Base-by-base conservation (phyloP, 2,797 vertebrate genomes). In the Sebastes hopkinsi region DNA sequence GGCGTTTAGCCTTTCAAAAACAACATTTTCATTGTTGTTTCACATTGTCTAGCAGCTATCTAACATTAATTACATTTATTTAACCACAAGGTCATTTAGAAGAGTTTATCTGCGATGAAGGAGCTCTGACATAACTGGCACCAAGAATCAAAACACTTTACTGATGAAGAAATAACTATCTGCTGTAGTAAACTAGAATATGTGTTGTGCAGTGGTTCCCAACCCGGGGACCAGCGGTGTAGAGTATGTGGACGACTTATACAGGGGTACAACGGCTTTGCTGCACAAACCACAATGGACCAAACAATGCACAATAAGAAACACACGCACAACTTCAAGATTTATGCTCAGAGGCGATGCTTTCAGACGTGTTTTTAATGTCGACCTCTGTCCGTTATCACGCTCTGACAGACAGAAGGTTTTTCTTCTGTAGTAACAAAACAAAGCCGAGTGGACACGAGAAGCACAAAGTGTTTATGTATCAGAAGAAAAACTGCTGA, bases 221-320 rank as follows among this genome's bases (percentile, higher is more conserved):
- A 14, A 42, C 38, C 5, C 34, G 10, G 34, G 34, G 10, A 16
- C 38, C 38, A 42, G 13, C 13, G 6, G 2, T 1, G 38, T 16
- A 16, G 38, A 38, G 6, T 46, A 10, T 14, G 4, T 22, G 23
- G 3, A 20, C 10, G 23, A 18, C 67, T 65, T 59, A 3, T 11
- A n/a, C n/a, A n/a, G n/a, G n/a, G n/a, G n/a, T n/a, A n/a, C 34
- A 14, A 18, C 8, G 13, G 36, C 58, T 29, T 27, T 4, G 1
- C 4, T 50, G 67, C 29, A 64, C 30, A 34, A 62, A 59, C 67
- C 6, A 69, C 38, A 50, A 5, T 8, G 84, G 81, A 87, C 69
- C 84, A 88, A 85, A 82, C 46, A 56, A 72, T 7, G 72, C 82
- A 88, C 80, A 87, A 69, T 5, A 4, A 52, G 7, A 29, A 46